phyloP scores from a whole-genome alignment of 2,888 invertebrate species.

The Yponomeuta plumbellus region DNA sequence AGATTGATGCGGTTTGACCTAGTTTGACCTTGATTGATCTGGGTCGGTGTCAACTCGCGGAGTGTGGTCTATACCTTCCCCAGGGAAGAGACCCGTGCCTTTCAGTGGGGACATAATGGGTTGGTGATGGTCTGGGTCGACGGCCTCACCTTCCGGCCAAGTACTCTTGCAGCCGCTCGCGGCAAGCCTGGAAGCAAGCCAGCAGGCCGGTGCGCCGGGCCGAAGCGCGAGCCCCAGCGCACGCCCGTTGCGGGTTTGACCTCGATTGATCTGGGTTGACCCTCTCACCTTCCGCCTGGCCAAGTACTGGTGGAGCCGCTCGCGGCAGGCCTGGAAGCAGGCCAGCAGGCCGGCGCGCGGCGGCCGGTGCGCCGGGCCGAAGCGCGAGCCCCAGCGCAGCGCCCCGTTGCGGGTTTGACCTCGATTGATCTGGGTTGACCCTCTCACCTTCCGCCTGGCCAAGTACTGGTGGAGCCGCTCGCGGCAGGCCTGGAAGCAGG shows the following conservation, averaged over 20 bases:
- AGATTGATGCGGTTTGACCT: no score
- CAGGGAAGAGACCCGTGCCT: no score
- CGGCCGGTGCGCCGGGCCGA: conserved; percentile 65
- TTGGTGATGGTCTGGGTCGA: no score
- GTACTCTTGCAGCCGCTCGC: conserved; percentile 85
- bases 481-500: conserved; percentile 86
- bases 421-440: no score
- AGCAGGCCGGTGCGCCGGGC: conserved; percentile 76
- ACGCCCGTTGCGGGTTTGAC: conserved; percentile 37
- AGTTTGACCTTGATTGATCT: no score
- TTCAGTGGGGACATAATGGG: no score
- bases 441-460: conserved; percentile 83
- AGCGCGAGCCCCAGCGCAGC: conserved; percentile 63
- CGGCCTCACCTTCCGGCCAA: conserved; percentile 78
- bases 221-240: conserved; percentile 65
- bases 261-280: no score
- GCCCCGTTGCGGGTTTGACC: conserved; percentile 36
- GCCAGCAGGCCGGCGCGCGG: conserved; percentile 78
- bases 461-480: conserved; percentile 86
- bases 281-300: conserved; percentile 79
- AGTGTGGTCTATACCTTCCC: no score
- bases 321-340: conserved; percentile 86
- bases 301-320: conserved; percentile 85
- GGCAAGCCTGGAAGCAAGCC: conserved; percentile 86
- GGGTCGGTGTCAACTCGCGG: no score